Conservation (phyloP, 1,140 invertebrate species). For the Calosoma granatense region DNA sequence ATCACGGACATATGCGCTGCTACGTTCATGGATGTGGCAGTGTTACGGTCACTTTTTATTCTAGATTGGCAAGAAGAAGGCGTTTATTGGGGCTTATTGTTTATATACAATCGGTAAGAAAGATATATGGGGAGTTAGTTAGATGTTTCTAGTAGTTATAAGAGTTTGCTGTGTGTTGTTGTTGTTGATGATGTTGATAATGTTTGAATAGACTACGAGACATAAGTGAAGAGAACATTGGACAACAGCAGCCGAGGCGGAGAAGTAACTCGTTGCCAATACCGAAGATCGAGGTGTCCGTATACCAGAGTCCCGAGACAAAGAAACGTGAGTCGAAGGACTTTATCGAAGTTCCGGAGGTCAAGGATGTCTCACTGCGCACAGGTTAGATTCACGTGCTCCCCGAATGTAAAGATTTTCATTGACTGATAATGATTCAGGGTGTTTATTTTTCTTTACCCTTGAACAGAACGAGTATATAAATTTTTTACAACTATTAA, state of each 20-base stretch:
- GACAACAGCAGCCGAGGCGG: slow-evolving; percentile 60
- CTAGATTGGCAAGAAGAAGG: slow-evolving; percentile 97
- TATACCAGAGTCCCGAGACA: slow-evolving; percentile 65
- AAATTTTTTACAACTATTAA: neutral
- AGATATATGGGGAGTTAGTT: too few species aligned
- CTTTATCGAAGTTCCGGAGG: slow-evolving; percentile 63
- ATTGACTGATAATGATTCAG: too few species aligned
- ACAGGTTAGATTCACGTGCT: slow-evolving; percentile 30
- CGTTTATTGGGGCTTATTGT: slow-evolving; percentile 94
- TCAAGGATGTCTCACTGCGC: slow-evolving; percentile 47
- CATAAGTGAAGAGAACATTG: slow-evolving; percentile 67
- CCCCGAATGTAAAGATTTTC: neutral
- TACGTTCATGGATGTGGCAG: slow-evolving; percentile 92
- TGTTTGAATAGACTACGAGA: slow-evolving; percentile 61
- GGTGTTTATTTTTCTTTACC: neutral
- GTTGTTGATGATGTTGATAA: too few species aligned
- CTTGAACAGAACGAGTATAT: neutral
- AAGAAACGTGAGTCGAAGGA: slow-evolving; percentile 59
- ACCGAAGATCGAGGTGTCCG: slow-evolving; percentile 81
- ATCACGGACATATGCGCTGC: slow-evolving; percentile 66
- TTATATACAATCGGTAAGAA: slow-evolving; percentile 70
- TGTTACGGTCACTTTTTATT: slow-evolving; percentile 91
- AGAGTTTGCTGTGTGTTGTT: too few species aligned
- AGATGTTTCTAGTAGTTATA: too few species aligned
- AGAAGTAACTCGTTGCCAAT: slow-evolving; percentile 88